Conservation (phyloP, 2,888 invertebrate species). For the Octodonta nipae region DNA sequence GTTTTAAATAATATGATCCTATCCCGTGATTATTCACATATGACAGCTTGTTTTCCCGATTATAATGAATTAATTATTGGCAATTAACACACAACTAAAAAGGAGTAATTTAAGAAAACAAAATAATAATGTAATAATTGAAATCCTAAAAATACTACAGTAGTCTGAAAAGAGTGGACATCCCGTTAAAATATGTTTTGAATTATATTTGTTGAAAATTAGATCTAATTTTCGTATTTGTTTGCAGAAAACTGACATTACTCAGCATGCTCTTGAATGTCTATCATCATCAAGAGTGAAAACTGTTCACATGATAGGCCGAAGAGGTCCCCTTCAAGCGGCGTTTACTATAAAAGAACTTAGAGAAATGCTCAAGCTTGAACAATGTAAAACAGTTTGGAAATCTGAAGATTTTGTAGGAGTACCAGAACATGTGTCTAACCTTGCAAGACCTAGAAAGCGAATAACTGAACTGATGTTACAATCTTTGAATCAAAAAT, state of each 20-base stretch:
- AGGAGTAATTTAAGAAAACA: no score
- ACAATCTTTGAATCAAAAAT: conserved; percentile 49
- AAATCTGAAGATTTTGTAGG: conserved; percentile 52
- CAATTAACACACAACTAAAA: no score
- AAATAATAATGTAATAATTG: no score
- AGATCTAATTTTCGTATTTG: background rate
- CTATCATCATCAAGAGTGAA: conserved; percentile 65
- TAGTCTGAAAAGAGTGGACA: no score
- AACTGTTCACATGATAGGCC: conserved; percentile 71
- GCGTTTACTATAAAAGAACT: conserved; percentile 97
- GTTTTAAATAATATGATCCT: no score
- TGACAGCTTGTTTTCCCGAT: no score
- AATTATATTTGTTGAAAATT: no score
- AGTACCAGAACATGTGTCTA: conserved; percentile 43
- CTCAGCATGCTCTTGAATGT: conserved; percentile 63
- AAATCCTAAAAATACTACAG: no score
- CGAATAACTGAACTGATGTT: conserved; percentile 79
- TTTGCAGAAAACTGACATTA: conserved; percentile 72
- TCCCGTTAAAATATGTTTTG: no score
- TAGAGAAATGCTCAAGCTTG: conserved; percentile 77
- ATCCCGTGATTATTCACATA: no score
- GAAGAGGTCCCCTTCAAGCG: conserved; percentile 90
- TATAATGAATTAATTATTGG: no score
- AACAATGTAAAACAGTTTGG: conserved; percentile 54
- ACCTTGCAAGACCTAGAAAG: conserved; percentile 64